A percentile compares a stretch with the other conserved stretches of the same genome.
These are phyloP conservation scores for Samia ricini DNA, from an alignment of 1,140 invertebrate species.

Conservation along the genomic window DNA sequence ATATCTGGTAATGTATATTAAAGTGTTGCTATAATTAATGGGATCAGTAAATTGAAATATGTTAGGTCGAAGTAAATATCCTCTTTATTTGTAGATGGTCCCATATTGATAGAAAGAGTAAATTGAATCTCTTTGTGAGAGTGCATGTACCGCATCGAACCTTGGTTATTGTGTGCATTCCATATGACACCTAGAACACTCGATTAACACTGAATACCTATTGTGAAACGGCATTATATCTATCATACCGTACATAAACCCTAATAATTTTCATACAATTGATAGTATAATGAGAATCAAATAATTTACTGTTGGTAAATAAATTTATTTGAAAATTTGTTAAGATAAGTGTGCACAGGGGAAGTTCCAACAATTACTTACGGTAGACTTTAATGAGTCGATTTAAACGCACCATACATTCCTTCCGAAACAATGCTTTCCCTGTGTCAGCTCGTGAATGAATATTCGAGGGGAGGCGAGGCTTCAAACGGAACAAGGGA, in stretches of 20 bases:
- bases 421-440: conserved; percentile 51
- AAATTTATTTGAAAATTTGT: no score
- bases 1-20: no score
- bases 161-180: conserved; percentile 27
- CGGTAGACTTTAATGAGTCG: conserved; percentile 37
- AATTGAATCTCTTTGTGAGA: conserved; percentile 29
- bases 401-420: conserved; percentile 42
- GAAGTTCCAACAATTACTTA: conserved; percentile 35
- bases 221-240: neutral
- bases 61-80: neutral
- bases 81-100: neutral
- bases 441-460: conserved; percentile 33
- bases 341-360: conserved; percentile 12
- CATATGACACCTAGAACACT: conserved; percentile 40
- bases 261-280: no score
- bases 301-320: no score
- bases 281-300: no score
- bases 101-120: neutral
- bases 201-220: conserved; percentile 29
- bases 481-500: conserved; percentile 65
- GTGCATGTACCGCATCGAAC: conserved; percentile 28
- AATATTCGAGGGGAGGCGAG: conserved; percentile 60
- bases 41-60: neutral
- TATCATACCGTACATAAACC: no score
- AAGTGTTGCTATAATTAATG: conserved; percentile 34